phyloP scores from a whole-genome alignment of 2,888 invertebrate species.

The Drosophila dives region DNA sequence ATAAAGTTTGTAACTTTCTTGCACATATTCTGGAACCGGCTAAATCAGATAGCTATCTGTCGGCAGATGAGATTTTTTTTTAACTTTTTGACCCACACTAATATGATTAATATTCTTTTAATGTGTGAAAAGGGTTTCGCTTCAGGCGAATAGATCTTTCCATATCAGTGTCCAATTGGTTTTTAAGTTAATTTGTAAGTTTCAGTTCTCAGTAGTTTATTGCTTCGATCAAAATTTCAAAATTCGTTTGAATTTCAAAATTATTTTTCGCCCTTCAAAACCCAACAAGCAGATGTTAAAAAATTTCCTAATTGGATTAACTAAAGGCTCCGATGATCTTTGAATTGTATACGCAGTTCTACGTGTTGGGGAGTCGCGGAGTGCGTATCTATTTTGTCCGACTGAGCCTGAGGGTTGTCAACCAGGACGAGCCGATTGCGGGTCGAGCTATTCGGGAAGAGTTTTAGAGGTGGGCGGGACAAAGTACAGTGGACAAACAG shows the following conservation, averaged over 20 bases:
- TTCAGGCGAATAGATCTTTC: not conserved
- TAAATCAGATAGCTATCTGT: not conserved
- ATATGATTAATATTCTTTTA: not conserved
- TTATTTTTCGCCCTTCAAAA: slow-evolving; percentile 51
- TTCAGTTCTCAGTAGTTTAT: slow-evolving; percentile 27
- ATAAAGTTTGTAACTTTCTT: not conserved
- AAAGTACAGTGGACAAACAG: not conserved
- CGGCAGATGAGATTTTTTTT: not conserved
- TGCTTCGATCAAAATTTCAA: slow-evolving; percentile 56
- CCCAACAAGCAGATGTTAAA: slow-evolving; percentile 6
- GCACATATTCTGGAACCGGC: not conserved
- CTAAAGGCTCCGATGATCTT: slow-evolving; percentile 72
- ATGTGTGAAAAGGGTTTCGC: not conserved
- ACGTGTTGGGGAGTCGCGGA: slow-evolving; percentile 75
- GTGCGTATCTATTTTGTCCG: slow-evolving; percentile 77
- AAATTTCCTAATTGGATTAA: slow-evolving; percentile 1
- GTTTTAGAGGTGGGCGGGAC: slow-evolving; percentile 1
- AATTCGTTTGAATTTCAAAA: slow-evolving; percentile 64
- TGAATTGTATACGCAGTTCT: slow-evolving; percentile 79
- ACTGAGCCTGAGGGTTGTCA: slow-evolving; percentile 70
- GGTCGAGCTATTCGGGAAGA: slow-evolving; percentile 1
- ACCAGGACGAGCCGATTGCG: slow-evolving; percentile 69
- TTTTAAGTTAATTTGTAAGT: slow-evolving; percentile 10
- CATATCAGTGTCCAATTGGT: not conserved
- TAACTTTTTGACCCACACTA: no score